These are phyloP conservation scores for Plutomurus gul DNA, from an alignment of 1,140 invertebrate species.

Conservation along the genomic window DNA sequence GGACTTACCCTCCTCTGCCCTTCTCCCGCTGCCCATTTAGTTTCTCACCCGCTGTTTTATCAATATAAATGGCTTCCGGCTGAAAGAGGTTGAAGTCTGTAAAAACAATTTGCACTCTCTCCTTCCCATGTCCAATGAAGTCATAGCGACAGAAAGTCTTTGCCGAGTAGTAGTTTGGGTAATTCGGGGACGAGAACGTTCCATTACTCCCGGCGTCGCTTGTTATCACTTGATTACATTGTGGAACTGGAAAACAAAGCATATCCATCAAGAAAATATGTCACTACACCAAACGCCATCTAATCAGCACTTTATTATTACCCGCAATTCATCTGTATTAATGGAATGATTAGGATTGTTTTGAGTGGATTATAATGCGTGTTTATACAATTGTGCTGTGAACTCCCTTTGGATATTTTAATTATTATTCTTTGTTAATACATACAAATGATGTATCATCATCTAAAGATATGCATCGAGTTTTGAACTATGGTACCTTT, in stretches of 20 bases:
- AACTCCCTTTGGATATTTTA: too few species aligned
- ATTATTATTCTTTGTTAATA: too few species aligned
- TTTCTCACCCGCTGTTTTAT: slow-evolving; percentile 52
- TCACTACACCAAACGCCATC: not conserved
- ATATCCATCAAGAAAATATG: not conserved
- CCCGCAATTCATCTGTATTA: too few species aligned
- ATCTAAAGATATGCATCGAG: too few species aligned
- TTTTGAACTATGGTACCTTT: too few species aligned
- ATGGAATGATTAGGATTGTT: too few species aligned
- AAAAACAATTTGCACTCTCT: slow-evolving; percentile 67
- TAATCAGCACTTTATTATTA: not conserved
- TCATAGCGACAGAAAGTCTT: slow-evolving; percentile 79
- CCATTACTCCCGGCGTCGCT: slow-evolving; percentile 50
- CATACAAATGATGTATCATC: too few species aligned
- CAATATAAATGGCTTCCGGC: slow-evolving; percentile 57
- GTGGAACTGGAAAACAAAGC: slow-evolving; percentile 45
- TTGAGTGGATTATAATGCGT: too few species aligned
- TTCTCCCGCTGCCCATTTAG: slow-evolving; percentile 46
- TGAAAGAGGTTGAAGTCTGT: slow-evolving; percentile 72
- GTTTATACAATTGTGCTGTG: too few species aligned
- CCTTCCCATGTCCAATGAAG: slow-evolving; percentile 76
- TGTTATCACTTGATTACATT: slow-evolving; percentile 51
- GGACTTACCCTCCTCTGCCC: slow-evolving; percentile 65
- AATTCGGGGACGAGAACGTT: slow-evolving; percentile 69
- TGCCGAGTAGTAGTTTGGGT: slow-evolving; percentile 72